Percentiles rank a stretch among this genome's conserved stretches.
Conservation (phyloP, 2,113 vertebrate species). For the Rhombomys opimus region DNA sequence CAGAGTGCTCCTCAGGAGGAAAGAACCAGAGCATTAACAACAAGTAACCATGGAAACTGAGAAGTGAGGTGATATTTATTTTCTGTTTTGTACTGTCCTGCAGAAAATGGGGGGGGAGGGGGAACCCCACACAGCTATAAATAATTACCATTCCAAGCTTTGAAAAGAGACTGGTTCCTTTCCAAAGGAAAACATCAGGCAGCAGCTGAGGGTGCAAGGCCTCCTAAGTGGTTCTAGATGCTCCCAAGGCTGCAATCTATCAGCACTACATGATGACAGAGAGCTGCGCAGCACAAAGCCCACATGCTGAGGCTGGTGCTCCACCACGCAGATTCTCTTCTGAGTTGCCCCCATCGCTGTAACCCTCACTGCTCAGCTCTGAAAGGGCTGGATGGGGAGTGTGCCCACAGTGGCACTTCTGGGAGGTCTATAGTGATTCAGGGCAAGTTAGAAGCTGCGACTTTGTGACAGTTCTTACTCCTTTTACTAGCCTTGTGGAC, state of each 20-base stretch:
- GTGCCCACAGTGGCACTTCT: neutral
- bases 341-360: neutral
- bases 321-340: neutral
- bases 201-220: slow-evolving; percentile 38
- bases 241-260: neutral
- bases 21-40: slow-evolving; percentile 57
- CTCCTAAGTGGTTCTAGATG: neutral
- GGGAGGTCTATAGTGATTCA: neutral
- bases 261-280: neutral
- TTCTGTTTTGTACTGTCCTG: slow-evolving; percentile 56
- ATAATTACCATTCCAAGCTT: neutral
- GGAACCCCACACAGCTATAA: neutral
- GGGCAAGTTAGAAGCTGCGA: slow-evolving; percentile 14
- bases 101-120: slow-evolving; percentile 32
- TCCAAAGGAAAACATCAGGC: slow-evolving; percentile 21
- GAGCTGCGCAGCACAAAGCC: neutral
- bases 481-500: neutral
- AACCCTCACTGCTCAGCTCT: neutral
- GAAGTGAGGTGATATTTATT: slow-evolving; percentile 47
- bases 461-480: neutral
- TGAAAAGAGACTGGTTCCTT: slow-evolving; percentile 34
- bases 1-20: slow-evolving; percentile 50
- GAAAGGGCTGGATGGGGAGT: neutral
- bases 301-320: neutral
- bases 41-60: slow-evolving; percentile 79